These are phyloP conservation scores for Takifugu rubripes DNA, from an alignment of 2,797 vertebrate species.

Conservation along the genomic window DNA sequence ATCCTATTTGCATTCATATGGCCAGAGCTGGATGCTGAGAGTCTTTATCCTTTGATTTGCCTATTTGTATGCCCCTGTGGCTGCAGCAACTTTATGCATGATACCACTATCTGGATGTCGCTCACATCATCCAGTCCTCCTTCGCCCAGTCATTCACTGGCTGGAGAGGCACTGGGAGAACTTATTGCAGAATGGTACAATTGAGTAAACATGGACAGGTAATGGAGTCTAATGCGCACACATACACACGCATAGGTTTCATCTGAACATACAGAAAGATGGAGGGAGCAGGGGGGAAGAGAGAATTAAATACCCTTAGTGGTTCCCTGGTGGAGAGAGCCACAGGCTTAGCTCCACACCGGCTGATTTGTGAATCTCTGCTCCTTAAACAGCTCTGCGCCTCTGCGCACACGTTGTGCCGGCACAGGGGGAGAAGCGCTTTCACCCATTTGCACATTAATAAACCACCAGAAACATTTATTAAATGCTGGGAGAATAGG, in stretches of 20 bases:
- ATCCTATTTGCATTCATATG: conserved; percentile 98
- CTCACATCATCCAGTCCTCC: conserved; percentile 85
- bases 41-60: conserved; percentile 87
- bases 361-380: conserved; percentile 78
- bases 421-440: conserved; percentile 50
- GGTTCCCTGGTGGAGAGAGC: conserved; percentile 78
- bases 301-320: conserved; percentile 88
- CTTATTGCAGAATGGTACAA: conserved; percentile 85
- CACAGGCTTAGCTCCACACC: conserved; percentile 76
- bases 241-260: conserved; percentile 40
- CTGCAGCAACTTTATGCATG: conserved; percentile 80
- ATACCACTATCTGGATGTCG: conserved; percentile 88
- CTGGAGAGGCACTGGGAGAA: conserved; percentile 76
- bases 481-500: conserved; percentile 74
- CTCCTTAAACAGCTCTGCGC: conserved; percentile 81
- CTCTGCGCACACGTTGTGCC: conserved; percentile 70
- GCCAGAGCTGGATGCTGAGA: conserved; percentile 77
- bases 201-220: conserved; percentile 86
- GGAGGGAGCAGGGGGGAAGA: conserved; percentile 5
- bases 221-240: conserved; percentile 69
- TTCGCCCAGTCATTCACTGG: conserved; percentile 81
- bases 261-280: conserved; percentile 28
- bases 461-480: conserved; percentile 78
- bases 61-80: conserved; percentile 88
- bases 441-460: conserved; percentile 78